Base-by-base conservation (phyloP, 2,888 invertebrate species). In the Liodrosophila aerea region DNA sequence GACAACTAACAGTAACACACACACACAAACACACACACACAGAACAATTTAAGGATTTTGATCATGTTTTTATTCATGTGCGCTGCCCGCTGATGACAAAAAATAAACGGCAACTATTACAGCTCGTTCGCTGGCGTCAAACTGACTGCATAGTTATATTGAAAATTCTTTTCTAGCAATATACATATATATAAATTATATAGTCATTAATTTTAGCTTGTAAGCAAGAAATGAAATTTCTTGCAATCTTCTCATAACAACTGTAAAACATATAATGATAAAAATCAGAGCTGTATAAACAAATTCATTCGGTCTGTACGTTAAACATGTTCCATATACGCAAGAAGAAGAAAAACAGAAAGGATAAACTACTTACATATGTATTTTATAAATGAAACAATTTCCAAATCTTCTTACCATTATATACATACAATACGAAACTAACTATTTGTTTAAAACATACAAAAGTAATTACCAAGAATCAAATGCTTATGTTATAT, bases 181-280 rank as follows among this genome's bases (percentile, higher is more conserved):
- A 44, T 29, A 52, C 22, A 30, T 29, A 69, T 31, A 54, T 53
- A 68, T 41, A 51, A 51, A 44, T 53, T 54, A 62, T 64, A 61
- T 63, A 76, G 64, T 65, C 70, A 70, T 68, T 68, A 63, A 68
- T 3, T 44, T 50, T 33, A 58, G 62, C 76, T 62, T 60, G 16
- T 64, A 64, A 70, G 60, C 83, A 70, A 63, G 80, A 80, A 80
- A 80, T 80, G 13, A 31, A 80, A 80, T 80, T 80, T 80, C 80
- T 85, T 85, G 83, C 61, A 62, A 54, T 49, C 69, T 70, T 73
- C 59, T 67, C 70, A 59, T 47, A 39, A 51, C 57, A 56, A 22
- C 12, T 44, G 33, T 8, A 9, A 27, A 11, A 41, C 1, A 27
- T 8, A 27, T 11, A 13, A 16, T n/a, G 11, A 53, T 34, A 30